Base-by-base conservation (phyloP, 2,797 vertebrate species). In the Paratrypauchen microcephalus region DNA sequence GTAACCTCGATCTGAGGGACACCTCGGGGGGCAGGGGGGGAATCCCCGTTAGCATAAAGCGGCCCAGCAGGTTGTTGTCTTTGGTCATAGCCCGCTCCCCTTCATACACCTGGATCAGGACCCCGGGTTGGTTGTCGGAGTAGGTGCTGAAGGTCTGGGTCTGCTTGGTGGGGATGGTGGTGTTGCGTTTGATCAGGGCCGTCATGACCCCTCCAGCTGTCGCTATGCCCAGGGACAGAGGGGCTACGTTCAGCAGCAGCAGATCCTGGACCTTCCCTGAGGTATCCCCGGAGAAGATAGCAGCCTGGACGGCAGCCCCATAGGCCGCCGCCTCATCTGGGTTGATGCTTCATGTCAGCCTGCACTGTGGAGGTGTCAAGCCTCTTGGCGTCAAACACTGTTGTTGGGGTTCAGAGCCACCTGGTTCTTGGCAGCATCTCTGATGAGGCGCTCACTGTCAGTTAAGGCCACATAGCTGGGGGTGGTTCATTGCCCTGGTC, bases 401-500 rank as follows among this genome's bases (percentile, higher is more conserved):
- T 30, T 30, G 28, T 30, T 30, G 28, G 28, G 28, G 28, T 30
- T 30, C 28, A 30, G 28, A 30, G 28, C 28, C 28, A 30, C 28
- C 28, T 30, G 28, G 28, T 30, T 30, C 28, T 30, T 30, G 28
- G 28, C 28, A 30, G 28, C 28, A 30, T 30, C 28, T 30, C 28
- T 4, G 3, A 30, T 30, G 28, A 30, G 28, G 28, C 28, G 28
- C 28, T 30, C 28, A 30, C 3, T 30, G 28, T 30, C 3, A 4
- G 28, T 30, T 3, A 30, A 30, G 28, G 63, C 30, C 30, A 32
- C 30, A 32, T 32, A 32, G 30, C 30, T 32, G 30, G 28, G 28
- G 28, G 28, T 32, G 30, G 5, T 32, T 6, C 1, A 6, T 32
- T 32, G 30, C 78, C 79, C 79, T 83, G 81, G 75, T 83, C 78